phyloP scores from a whole-genome alignment of 2,113 vertebrate species.

The Elanoides forficatus region DNA sequence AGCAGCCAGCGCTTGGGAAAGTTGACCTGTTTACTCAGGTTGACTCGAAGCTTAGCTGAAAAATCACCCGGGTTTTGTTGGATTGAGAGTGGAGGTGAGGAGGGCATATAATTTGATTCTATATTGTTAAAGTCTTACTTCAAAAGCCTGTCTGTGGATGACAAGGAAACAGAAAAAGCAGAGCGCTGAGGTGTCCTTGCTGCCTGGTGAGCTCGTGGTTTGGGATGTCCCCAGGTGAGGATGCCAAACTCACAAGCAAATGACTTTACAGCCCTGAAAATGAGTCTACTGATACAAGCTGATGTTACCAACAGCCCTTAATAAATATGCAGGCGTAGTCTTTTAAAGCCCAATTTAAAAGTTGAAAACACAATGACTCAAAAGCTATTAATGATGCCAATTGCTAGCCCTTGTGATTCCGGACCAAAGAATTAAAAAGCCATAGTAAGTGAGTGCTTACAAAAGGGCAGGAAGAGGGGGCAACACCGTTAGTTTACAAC shows the following conservation, averaged over 20 bases:
- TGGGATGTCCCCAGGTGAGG: not conserved
- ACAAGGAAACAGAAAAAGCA: not conserved
- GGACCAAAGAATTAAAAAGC: not conserved
- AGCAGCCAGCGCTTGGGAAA: not conserved
- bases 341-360: not conserved
- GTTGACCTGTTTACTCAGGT: slow-evolving; percentile 5
- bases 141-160: not conserved
- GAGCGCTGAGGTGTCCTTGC: not conserved
- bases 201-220: not conserved
- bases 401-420: rapidly evolving
- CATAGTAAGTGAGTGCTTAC: not conserved
- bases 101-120: not conserved
- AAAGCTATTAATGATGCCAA: not conserved
- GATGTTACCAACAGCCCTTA: not conserved
- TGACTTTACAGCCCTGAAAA: not conserved
- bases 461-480: not conserved
- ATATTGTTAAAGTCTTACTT: not conserved
- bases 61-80: not conserved
- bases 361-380: rapidly evolving
- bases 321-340: rapidly evolving
- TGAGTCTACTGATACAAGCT: not conserved
- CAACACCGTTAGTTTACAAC: not conserved
- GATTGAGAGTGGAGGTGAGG: not conserved
- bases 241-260: not conserved
- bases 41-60: not conserved